Base-by-base conservation (phyloP, 30 jellyfish, hydroid and myxozoan genomes). In the Nemopilema nomurai region DNA sequence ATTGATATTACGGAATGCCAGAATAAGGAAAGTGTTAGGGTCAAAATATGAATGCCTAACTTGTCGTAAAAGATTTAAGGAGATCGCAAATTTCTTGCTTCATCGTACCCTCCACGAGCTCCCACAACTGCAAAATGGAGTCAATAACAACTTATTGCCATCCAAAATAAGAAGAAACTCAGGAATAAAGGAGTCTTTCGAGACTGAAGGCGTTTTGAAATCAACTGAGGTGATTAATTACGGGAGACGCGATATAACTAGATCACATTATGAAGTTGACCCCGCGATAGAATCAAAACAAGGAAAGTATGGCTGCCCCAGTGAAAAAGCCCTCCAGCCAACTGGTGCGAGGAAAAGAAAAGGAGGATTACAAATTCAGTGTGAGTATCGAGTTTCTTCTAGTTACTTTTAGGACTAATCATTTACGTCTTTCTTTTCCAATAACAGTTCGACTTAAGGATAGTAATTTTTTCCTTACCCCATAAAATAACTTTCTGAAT, bases 101-200 rank as follows among this genome's bases (percentile, higher is more conserved):
- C 92, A 83, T 64, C 92, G 92, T 20, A 74, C 92, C 86, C 92
- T 71, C 21, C 92, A 83, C 86, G 92, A 83, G 71, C 78, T 31
- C 86, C 92, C 92, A 71, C 86, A 83, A 51, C 51, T 26, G 52
- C 81, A 65, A 80, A 67, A 80, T 80, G 90, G 82, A 65, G 75
- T 25, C 82, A 80, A 49, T 19, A 51, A 49, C 64, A 49, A 67
- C 24, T 4, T 62, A 20, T 28, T 30, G 51, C 52, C 30, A 49
- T 29, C 73, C 7, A 24, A 63, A 50, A 64, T 29, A 78, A 77
- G 79, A 24, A 78, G 18, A 30, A 63, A 64, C 52, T 19, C 87
- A 18, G 31, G 29, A 7, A 18, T 62, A 26, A 78, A 68, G 49
- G 79, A 28, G 1, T 25, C 87, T 22, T 51, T 57, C 52, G 87